These are phyloP conservation scores for Hirundo rustica DNA, from an alignment of 2,797 vertebrate species.

Conservation along the genomic window DNA sequence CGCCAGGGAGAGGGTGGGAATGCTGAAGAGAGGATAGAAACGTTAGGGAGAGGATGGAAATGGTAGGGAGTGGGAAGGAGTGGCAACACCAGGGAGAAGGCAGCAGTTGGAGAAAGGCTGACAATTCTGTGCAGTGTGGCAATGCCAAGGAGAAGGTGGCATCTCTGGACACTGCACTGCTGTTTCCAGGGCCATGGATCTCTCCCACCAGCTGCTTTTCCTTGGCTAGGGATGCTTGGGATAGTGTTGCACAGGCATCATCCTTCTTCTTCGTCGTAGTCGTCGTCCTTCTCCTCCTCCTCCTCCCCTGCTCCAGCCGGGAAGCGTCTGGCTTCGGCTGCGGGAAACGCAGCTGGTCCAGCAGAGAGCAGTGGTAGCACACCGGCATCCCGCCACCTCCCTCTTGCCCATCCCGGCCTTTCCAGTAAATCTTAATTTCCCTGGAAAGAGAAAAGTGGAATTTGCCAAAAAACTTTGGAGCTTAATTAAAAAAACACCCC, in stretches of 20 bases:
- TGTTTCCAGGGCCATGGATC: rapidly evolving
- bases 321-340: rapidly evolving
- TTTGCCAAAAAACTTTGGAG: neutral
- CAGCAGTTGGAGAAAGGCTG: neutral
- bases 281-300: neutral
- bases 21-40: neutral
- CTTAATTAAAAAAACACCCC: neutral
- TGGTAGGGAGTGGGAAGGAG: neutral
- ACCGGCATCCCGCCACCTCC: neutral
- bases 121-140: neutral
- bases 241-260: neutral
- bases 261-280: rapidly evolving
- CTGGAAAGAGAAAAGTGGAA: slow-evolving; percentile 29
- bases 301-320: neutral
- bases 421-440: neutral
- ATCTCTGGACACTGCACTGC: rapidly evolving
- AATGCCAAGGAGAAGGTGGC: neutral
- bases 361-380: slow-evolving; percentile 46
- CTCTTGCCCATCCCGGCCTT: neutral
- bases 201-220: neutral
- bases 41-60: rapidly evolving
- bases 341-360: neutral
- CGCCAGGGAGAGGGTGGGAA: rapidly evolving
- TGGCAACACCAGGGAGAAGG: neutral
- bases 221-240: neutral